Percentiles rank a stretch among this genome's conserved stretches.
These are phyloP conservation scores for Geotrupes spiniger DNA, from an alignment of 2,888 invertebrate genomes.

Conservation along the genomic window DNA sequence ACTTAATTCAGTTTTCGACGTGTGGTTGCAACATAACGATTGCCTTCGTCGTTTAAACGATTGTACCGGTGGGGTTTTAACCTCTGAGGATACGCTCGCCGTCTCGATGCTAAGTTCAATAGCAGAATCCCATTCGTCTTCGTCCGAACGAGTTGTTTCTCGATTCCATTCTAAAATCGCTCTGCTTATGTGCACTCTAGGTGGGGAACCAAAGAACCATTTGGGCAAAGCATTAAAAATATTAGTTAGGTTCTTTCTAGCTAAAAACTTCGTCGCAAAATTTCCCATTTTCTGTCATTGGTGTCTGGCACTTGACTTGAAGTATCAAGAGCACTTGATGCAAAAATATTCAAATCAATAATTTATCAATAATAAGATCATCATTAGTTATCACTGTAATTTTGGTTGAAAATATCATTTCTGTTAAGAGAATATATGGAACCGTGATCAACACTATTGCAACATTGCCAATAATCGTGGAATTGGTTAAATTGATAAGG, in stretches of 20 bases:
- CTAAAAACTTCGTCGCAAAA: no score
- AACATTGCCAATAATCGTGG: no score
- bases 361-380: no score
- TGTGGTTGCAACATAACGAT: conserved; percentile 11
- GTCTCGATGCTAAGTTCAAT: conserved; percentile 15
- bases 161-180: conserved; percentile 16
- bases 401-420: no score
- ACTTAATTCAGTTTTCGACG: conserved; percentile 7
- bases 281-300: no score
- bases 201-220: conserved; percentile 13
- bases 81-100: conserved; percentile 2
- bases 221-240: conserved; percentile 13
- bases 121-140: conserved; percentile 13
- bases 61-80: conserved; percentile 5
- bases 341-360: no score
- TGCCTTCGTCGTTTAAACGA: background rate
- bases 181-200: conserved; percentile 13
- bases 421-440: no score
- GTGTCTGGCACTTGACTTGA: no score
- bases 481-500: no score
- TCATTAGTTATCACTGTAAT: no score
- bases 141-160: background rate
- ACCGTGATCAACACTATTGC: no score
- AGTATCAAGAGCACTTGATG: no score
- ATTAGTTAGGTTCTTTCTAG: conserved; percentile 13